phyloP scores from a whole-genome alignment of 2,797 vertebrate species.

The Streptopelia turtur region DNA sequence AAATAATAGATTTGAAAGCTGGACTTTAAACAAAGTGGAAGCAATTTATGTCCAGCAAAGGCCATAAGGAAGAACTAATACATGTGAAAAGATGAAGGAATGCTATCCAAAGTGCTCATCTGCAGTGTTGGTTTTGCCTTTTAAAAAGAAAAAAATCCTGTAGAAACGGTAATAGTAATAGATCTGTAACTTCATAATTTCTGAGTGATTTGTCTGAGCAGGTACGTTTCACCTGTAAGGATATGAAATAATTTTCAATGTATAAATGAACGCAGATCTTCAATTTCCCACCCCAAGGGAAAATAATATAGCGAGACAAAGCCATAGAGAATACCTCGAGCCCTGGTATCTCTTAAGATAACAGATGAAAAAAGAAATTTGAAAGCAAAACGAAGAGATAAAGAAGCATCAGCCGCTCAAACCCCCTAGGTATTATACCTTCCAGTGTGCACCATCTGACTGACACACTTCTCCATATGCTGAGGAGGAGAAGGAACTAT shows the following conservation, averaged over 20 bases:
- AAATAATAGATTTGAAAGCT: background rate
- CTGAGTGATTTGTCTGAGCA: background rate
- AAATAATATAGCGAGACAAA: background rate
- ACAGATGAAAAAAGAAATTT: slow-evolving; percentile 70
- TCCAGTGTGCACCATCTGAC: slow-evolving; percentile 74
- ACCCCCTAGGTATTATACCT: slow-evolving; percentile 76
- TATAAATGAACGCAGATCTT: background rate
- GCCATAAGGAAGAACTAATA: background rate
- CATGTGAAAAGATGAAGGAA: background rate
- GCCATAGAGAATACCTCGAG: slow-evolving; percentile 51
- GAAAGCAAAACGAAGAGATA: slow-evolving; percentile 75
- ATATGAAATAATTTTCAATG: background rate
- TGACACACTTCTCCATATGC: slow-evolving; percentile 78
- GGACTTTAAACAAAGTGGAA: background rate
- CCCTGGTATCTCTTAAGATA: slow-evolving; percentile 69
- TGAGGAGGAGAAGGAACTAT: slow-evolving; percentile 74
- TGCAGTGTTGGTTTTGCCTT: background rate
- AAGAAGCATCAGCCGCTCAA: slow-evolving; percentile 67
- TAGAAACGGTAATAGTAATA: background rate
- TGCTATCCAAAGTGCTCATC: background rate
- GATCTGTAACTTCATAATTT: background rate
- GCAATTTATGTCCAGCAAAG: background rate
- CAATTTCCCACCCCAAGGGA: background rate
- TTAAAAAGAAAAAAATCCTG: background rate
- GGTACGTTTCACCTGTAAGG: slow-evolving; percentile 16